Conservation (phyloP, 2,888 invertebrate species). For the Hermaeophaga mercurialis region DNA sequence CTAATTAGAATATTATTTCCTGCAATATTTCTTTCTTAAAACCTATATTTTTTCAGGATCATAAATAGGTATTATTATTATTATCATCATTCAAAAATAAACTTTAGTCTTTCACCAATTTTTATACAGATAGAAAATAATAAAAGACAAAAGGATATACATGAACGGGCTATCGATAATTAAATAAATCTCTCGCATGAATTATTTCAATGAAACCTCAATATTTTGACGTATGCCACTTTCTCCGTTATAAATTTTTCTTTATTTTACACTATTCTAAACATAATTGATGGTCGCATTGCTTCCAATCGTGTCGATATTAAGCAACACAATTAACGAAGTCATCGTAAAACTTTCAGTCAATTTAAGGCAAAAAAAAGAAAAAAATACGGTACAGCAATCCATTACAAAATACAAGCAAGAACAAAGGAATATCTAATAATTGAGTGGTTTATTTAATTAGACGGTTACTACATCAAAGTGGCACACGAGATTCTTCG, state of each 20-base stretch:
- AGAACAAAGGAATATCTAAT: conserved; percentile 16
- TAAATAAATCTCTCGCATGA: no score
- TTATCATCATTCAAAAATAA: no score
- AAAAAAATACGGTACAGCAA: neutral
- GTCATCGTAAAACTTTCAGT: conserved; percentile 1
- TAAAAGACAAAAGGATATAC: no score
- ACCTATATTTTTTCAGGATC: no score
- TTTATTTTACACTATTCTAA: neutral
- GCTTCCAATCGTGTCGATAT: neutral
- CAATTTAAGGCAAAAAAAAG: neutral
- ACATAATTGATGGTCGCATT: neutral
- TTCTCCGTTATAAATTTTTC: no score
- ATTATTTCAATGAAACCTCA: no score
- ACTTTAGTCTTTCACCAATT: no score
- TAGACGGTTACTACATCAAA: conserved; percentile 7
- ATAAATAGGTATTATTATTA: no score
- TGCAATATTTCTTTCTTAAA: no score
- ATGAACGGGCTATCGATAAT: no score
- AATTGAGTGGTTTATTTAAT: conserved; percentile 15
- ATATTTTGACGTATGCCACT: neutral
- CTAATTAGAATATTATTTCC: no score
- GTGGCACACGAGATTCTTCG: conserved; percentile 11
- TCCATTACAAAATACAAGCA: conserved; percentile 10
- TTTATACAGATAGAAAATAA: no score
- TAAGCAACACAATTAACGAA: conserved; percentile 8